Base-by-base conservation (phyloP, 2,113 vertebrate species). In the Cairina moschata region DNA sequence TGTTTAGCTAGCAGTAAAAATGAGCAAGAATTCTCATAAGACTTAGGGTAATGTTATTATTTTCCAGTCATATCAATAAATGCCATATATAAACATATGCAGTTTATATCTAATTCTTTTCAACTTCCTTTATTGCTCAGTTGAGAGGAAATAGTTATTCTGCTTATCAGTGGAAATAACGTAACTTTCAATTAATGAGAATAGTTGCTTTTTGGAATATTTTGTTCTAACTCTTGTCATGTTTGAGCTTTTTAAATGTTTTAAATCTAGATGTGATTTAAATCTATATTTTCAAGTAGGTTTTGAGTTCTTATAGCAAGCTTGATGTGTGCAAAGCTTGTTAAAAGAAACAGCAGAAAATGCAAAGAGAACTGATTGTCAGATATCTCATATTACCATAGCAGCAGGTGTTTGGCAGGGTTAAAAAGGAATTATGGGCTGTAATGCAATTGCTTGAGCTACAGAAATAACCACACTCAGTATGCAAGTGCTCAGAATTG, bases 1-100 rank as follows among this genome's bases (percentile, higher is more conserved):
- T 15, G 91, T 50, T 93, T 75, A 80, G 29, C 36, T 62, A 38
- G 6, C 17, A 59, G 44, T 83, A 87, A 96, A 32, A 95, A 85
- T 73, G 20, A 94, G 48, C 16, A 56, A 86, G 17, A 76, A 25
- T 54, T 86, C 71, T 92, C 14, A 38, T 63, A 88, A 82, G 77
- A 83, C 55, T 32, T 89, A 59, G 55, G 28, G 40, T 15, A 77
- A 59, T 17, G 34, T 67, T 91, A 80, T 91, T 38, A 13, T 89
- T 71, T 95, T 88, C 22, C 17, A 84, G 3, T 58, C 60, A 88
- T 93, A 63, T 5, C 1, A 71, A 71, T 87, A 92, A 95, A 58
- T 74, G 72, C 82, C 90, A 94, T 96, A 79, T 96, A 93, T 83
- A 92, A 94, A 22, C 56, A 94, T 59, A 77, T 92, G 52, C 63